Evolutionary conservation across 1,140 invertebrate species (phyloP).

Genomic region (Leptinotarsa lineolata): DNA sequence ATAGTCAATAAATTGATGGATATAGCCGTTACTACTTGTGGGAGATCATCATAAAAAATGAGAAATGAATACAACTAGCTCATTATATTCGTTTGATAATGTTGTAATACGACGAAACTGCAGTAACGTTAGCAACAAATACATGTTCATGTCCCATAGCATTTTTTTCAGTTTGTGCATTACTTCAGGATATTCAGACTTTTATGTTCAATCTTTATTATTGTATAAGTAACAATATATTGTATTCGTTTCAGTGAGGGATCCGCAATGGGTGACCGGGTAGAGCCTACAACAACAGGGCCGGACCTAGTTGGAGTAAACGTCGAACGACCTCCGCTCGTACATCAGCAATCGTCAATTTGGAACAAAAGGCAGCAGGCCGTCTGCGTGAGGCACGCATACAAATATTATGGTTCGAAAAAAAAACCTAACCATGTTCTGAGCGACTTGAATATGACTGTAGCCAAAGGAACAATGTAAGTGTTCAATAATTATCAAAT

Average conservation of each 20-base stretch:
- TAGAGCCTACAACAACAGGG: constrained; percentile 48
- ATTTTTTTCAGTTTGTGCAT: too few species aligned
- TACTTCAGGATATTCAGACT: too few species aligned
- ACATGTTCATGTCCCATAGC: too few species aligned
- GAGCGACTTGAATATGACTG: constrained; percentile 86
- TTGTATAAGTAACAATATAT: too few species aligned
- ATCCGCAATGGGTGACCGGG: constrained; percentile 50
- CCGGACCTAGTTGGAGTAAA: constrained; percentile 53
- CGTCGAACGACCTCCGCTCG: constrained; percentile 48
- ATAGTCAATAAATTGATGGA: too few species aligned
- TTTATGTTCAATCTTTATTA: too few species aligned
- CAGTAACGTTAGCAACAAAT: too few species aligned
- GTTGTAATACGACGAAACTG: too few species aligned
- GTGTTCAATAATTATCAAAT: constrained; percentile 51
- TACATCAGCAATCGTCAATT: constrained; percentile 71
- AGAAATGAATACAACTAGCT: too few species aligned
- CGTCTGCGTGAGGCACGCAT: constrained; percentile 78
- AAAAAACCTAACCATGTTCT: constrained; percentile 85
- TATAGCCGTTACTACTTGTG: too few species aligned
- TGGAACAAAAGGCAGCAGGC: constrained; percentile 76
- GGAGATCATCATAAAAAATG: too few species aligned
- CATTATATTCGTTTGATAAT: too few species aligned
- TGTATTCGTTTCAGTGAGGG: constrained; percentile 48
- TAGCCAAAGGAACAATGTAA: constrained; percentile 89
- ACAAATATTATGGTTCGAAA: constrained; percentile 83